Evolutionary conservation across 2,113 vertebrate species (phyloP), one percentile per base, ranked within the genome.

Genomic region (Syngnathoides biaculeatus): DNA sequence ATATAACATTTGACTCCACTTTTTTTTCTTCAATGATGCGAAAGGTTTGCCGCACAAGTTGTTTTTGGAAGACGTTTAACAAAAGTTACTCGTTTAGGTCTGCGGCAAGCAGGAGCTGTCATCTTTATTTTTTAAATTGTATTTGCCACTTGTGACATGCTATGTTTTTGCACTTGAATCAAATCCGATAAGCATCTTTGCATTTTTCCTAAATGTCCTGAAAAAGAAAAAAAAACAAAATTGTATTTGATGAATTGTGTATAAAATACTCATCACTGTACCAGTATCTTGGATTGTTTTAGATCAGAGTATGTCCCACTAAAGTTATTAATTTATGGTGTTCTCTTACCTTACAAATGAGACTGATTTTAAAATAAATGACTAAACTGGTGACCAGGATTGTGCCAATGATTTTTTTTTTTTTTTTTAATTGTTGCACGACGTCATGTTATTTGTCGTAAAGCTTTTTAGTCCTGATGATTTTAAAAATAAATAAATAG

Each of bases 331-430:
- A 35, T 79, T 78, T 79, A 68, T 39, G 17, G 14, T 40, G 20
- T 40, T 17, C 43, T 13, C 40, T 75, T 74, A 67, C 68, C 65
- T 70, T 75, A 7, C 70, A 62, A 56, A 59, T 64, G 60, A 14
- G 68, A 71, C 70, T 61, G 57, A 27, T 77, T 79, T 81, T 76
- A 77, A 76, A 76, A 78, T 81, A 15, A 57, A 82, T 19, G 55
- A 57, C 55, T 57, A 7, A 55, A 26, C 11, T 55, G 12, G 13
- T 24, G 52, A 55, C 11, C 11, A 24, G n/a, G 48, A 53, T 53
- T 53, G 52, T n/a, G n/a, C n/a, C n/a, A 35, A 35, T 35, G 30
- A 35, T 5, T 1, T 35, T 35, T 35, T 2, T 35, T 35, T 3
- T 35, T n/a, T n/a, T n/a, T n/a, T n/a, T n/a, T n/a, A n/a, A n/a